Conservation (phyloP, 2,113 vertebrate species). For the Dasyornis broadbenti region DNA sequence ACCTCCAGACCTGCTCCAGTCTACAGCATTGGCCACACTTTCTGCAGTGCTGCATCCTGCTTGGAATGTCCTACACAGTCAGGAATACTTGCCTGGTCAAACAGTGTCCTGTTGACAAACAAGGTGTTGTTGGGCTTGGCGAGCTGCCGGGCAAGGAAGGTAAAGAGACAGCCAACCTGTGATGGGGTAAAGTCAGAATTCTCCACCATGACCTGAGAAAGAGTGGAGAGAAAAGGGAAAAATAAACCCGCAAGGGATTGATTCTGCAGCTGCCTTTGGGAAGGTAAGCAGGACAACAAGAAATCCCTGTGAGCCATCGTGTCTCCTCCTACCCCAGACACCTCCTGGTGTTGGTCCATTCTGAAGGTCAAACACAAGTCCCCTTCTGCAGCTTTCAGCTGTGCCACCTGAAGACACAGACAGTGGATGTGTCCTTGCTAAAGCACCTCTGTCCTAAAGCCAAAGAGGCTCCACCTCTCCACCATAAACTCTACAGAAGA, state of each 20-base stretch:
- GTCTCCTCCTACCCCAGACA: not conserved
- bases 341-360: not conserved
- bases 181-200: constrained; percentile 96
- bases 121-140: constrained; percentile 96
- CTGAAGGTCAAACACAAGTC: not conserved
- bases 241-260: not conserved
- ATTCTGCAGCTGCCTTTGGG: not conserved
- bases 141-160: constrained; percentile 93
- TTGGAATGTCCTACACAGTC: not conserved
- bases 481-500: not conserved
- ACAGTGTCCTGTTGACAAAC: constrained; percentile 96
- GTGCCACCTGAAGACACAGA: not conserved
- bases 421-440: not conserved
- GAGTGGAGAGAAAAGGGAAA: not conserved
- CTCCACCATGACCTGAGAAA: constrained; percentile 92
- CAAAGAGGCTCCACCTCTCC: not conserved
- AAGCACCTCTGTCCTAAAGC: not conserved
- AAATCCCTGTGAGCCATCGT: not conserved
- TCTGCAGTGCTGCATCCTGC: not conserved
- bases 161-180: constrained; percentile 96
- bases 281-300: not conserved
- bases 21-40: not conserved
- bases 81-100: constrained; percentile 85
- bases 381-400: not conserved
- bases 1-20: not conserved